A percentile compares a stretch with the other conserved stretches of the same genome.
These are phyloP conservation scores for Eupithecia abbreviata DNA, from an alignment of 2,888 invertebrate genomes.

Conservation along the genomic window DNA sequence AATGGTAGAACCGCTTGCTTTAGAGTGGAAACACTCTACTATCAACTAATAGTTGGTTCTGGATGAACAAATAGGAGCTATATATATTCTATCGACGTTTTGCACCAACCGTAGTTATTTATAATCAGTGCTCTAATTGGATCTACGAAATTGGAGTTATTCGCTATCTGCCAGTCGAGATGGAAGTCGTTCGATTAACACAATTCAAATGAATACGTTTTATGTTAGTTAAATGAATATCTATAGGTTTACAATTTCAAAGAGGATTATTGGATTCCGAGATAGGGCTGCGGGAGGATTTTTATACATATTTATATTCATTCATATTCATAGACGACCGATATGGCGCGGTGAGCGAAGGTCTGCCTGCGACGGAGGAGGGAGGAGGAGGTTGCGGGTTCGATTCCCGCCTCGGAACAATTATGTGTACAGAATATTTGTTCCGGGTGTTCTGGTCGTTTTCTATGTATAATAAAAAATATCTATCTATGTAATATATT, in stretches of 20 bases:
- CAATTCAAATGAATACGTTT: slow-evolving; percentile 18
- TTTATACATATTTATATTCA: too few relatives aligned
- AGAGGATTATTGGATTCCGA: slow-evolving; percentile 12
- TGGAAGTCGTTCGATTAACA: slow-evolving; percentile 10
- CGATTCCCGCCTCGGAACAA: too few relatives aligned
- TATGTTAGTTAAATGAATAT: slow-evolving; percentile 13
- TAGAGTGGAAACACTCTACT: too few relatives aligned
- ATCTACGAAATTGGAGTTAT: slow-evolving; percentile 16
- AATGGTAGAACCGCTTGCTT: too few relatives aligned
- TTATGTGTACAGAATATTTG: too few relatives aligned
- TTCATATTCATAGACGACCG: too few relatives aligned
- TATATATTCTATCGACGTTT: not conserved
- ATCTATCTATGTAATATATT: too few relatives aligned
- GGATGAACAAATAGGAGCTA: not conserved
- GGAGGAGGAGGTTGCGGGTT: too few relatives aligned
- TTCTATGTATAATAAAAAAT: too few relatives aligned
- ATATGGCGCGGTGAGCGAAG: too few relatives aligned
- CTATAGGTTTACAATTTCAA: slow-evolving; percentile 12
- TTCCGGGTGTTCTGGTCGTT: too few relatives aligned
- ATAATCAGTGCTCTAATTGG: slow-evolving; percentile 17
- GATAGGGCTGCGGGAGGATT: not conserved
- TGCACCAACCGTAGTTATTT: not conserved
- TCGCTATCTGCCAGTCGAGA: slow-evolving; percentile 17
- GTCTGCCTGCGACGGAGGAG: too few relatives aligned
- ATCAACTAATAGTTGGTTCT: not conserved